Percentiles rank a stretch among this genome's conserved stretches.
Evolutionary conservation across 1,140 invertebrate species (phyloP).

Genomic region (Zaprionus capensis): DNA sequence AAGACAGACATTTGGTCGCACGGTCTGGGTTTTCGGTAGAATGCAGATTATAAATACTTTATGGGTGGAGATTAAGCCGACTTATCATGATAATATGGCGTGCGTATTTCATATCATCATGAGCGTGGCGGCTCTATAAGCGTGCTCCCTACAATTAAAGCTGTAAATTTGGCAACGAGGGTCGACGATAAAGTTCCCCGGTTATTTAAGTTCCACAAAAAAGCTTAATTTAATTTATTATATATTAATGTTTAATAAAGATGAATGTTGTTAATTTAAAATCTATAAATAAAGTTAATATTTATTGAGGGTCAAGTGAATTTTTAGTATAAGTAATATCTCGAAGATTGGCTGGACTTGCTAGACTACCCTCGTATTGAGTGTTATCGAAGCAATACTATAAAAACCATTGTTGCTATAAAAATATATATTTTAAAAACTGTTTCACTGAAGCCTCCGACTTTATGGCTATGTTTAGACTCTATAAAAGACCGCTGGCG

Average conservation of each 20-base stretch:
- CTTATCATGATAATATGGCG: conserved; percentile 23
- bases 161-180: conserved; percentile 29
- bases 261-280: background rate
- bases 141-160: conserved; percentile 13
- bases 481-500: conserved; percentile 9
- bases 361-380: background rate
- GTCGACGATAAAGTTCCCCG: background rate
- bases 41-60: conserved; percentile 24
- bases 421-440: conserved; percentile 26
- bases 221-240: background rate
- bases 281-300: background rate
- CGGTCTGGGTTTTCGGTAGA: background rate
- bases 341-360: background rate
- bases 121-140: background rate
- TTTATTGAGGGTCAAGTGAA: background rate
- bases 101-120: conserved; percentile 10
- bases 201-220: background rate
- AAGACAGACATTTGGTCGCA: conserved; percentile 17
- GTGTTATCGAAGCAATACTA: conserved; percentile 13
- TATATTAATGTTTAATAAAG: background rate
- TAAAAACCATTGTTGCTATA: conserved; percentile 11
- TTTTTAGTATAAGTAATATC: background rate
- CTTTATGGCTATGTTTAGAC: conserved; percentile 1
- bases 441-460: conserved; percentile 2
- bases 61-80: conserved; percentile 12